Percentiles rank a stretch among this genome's conserved stretches.
phyloP scores from a whole-genome alignment of 37 sponge, comb jelly and placozoan species.

The Hexactinellida sp. region DNA sequence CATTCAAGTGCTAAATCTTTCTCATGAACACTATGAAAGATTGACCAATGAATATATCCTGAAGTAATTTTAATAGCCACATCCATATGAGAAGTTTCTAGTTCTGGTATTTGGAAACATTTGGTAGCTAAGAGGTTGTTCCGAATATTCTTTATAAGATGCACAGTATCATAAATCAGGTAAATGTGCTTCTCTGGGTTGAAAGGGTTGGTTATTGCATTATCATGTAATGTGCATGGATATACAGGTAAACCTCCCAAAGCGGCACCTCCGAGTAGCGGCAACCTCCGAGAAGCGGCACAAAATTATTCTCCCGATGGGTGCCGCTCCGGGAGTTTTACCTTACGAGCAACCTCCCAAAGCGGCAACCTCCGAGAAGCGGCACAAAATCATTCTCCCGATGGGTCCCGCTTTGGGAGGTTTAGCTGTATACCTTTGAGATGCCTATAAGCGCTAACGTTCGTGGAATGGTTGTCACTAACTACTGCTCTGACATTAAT shows the following conservation, averaged over 20 bases:
- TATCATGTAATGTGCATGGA: background rate
- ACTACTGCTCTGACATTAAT: background rate
- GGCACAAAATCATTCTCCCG: too few relatives aligned
- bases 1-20: background rate
- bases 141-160: background rate
- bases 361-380: too few relatives aligned
- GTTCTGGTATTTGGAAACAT: background rate
- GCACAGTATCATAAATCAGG: background rate
- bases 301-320: too few relatives aligned
- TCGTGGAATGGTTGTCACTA: background rate
- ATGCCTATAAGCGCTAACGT: too few relatives aligned
- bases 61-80: background rate
- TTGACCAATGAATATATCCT: background rate
- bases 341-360: too few relatives aligned
- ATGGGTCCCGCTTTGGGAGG: too few relatives aligned
- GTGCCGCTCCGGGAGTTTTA: too few relatives aligned
- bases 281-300: too few relatives aligned
- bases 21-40: background rate
- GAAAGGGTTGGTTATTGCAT: background rate
- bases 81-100: background rate
- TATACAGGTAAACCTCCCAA: too few relatives aligned
- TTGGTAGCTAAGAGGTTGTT: background rate
- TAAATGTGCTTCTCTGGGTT: background rate
- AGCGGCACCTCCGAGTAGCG: too few relatives aligned
- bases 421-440: too few relatives aligned